phyloP scores from a whole-genome alignment of 2,113 vertebrate genomes.

The Gobio gobio region DNA sequence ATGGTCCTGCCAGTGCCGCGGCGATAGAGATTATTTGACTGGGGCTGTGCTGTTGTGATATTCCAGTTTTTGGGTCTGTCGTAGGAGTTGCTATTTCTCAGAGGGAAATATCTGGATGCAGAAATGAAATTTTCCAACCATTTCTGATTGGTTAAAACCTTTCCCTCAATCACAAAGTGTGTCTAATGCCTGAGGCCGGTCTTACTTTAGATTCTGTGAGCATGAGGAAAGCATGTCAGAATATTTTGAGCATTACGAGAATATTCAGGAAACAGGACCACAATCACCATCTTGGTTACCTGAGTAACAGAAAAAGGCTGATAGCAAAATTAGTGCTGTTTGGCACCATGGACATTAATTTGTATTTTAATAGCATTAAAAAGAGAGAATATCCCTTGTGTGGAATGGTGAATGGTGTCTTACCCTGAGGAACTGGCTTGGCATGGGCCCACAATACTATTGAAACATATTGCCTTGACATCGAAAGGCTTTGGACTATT shows the following conservation, averaged over 20 bases:
- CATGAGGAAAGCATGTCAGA: background rate
- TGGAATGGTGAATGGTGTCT: background rate
- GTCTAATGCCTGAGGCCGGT: constrained; percentile 10
- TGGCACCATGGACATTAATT: background rate
- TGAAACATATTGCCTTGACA: constrained; percentile 20
- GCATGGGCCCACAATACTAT: background rate
- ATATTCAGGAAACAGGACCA: background rate
- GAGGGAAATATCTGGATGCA: constrained; percentile 13
- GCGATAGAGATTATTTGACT: constrained; percentile 41
- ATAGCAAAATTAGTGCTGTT: background rate
- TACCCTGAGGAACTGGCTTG: background rate
- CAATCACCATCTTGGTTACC: background rate
- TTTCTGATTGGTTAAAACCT: constrained; percentile 17
- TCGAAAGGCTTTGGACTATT: constrained; percentile 26
- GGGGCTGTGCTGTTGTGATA: background rate
- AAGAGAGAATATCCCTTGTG: background rate
- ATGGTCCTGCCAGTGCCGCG: constrained; percentile 17
- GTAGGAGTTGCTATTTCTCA: constrained; percentile 9
- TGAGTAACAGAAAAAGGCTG: background rate
- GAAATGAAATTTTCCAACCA: constrained; percentile 3
- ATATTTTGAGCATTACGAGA: background rate
- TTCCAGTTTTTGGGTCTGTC: constrained; percentile 22
- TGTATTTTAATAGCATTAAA: background rate
- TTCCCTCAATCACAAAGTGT: constrained; percentile 15
- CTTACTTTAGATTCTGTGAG: constrained; percentile 2